Percentiles rank a stretch among this genome's conserved stretches.
Conservation (phyloP, 2,888 invertebrate species). For the Athalia cordata region DNA sequence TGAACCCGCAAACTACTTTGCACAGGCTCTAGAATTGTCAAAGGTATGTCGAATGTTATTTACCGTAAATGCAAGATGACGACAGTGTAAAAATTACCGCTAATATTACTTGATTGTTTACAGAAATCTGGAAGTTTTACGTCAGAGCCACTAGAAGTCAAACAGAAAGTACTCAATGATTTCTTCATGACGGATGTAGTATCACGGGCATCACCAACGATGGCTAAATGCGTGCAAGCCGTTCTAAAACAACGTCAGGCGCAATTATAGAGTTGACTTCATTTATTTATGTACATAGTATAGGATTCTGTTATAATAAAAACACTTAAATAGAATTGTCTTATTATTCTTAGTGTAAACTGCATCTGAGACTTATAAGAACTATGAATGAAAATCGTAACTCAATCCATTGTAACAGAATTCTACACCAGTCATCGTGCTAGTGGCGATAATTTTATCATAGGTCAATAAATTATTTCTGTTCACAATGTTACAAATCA, state of each 20-base stretch:
- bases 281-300: constrained; percentile 55
- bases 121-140: constrained; percentile 61
- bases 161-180: constrained; percentile 86
- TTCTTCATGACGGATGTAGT: constrained; percentile 97
- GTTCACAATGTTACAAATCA: constrained; percentile 19
- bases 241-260: constrained; percentile 81
- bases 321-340: constrained; percentile 29
- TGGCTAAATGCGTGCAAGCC: constrained; percentile 98
- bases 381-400: constrained; percentile 13
- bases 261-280: constrained; percentile 39
- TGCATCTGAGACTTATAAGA: constrained; percentile 7
- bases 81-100: background rate
- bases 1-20: constrained; percentile 89
- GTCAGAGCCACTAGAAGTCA: constrained; percentile 78
- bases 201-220: constrained; percentile 96
- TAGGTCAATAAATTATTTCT: constrained; percentile 52
- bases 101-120: constrained; percentile 47
- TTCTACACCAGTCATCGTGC: constrained; percentile 50
- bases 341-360: constrained; percentile 32
- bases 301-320: constrained; percentile 56
- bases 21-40: constrained; percentile 85
- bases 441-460: constrained; percentile 49
- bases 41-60: constrained; percentile 73
- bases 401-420: constrained; percentile 55
- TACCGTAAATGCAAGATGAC: background rate